Evolutionary conservation across 2,888 invertebrate species (phyloP).

Genomic region (Leucania comma): DNA sequence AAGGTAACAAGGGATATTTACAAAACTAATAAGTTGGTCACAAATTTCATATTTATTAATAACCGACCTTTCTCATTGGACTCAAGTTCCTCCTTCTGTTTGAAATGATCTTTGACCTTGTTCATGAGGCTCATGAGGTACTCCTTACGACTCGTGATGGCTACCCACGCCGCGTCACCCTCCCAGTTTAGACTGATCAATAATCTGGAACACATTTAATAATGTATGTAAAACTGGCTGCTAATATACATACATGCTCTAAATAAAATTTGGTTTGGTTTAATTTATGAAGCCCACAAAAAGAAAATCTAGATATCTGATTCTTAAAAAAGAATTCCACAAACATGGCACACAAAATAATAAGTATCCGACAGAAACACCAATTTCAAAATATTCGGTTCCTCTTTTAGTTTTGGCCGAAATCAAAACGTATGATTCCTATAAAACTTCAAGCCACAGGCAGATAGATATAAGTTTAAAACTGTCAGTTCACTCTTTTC

Average conservation of each 20-base stretch:
- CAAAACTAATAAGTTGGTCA: too few species aligned
- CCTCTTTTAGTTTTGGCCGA: too few species aligned
- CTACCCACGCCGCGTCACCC: conserved; percentile 99
- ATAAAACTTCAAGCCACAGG: too few species aligned
- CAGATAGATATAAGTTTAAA: too few species aligned
- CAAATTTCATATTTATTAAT: too few species aligned
- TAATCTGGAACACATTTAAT: conserved; percentile 69
- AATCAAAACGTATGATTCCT: too few species aligned
- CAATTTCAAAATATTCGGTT: too few species aligned
- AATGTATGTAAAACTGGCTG: neutral
- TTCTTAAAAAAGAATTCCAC: neutral
- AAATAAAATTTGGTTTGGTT: neutral
- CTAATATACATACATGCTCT: neutral
- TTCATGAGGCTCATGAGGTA: conserved; percentile 93
- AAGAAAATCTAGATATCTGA: too few species aligned
- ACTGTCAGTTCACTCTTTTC: too few species aligned
- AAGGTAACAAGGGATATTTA: too few species aligned
- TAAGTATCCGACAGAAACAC: neutral
- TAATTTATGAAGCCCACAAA: too few species aligned
- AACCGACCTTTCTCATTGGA: conserved; percentile 79
- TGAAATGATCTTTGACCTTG: conserved; percentile 92
- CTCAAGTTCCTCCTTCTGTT: conserved; percentile 86
- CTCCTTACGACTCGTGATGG: conserved; percentile 95
- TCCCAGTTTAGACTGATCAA: conserved; percentile 88
- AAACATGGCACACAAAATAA: neutral